Evolutionary conservation across 2,113 vertebrate species (phyloP).

Genomic region (Semicossyphus pulcher): DNA sequence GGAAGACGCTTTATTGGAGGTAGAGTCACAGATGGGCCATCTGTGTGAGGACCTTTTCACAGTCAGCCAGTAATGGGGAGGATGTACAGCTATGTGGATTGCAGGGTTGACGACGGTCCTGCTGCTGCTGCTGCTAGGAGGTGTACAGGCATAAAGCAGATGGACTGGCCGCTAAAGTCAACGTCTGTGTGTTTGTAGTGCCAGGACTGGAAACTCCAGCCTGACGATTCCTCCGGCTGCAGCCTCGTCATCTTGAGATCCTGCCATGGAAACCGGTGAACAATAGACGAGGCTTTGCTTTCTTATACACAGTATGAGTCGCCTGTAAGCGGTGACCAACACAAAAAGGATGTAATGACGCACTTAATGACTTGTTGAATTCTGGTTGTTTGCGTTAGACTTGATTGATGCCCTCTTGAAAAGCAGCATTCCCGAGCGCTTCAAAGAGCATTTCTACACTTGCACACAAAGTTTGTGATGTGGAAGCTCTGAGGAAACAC

Average conservation of each 20-base stretch:
- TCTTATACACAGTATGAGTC: background rate
- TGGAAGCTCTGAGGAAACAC: too few relatives aligned
- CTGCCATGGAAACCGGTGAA: slow-evolving; percentile 30
- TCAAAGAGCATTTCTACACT: background rate
- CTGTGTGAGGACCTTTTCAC: slow-evolving; percentile 44
- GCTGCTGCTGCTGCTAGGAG: slow-evolving; percentile 27
- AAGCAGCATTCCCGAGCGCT: background rate
- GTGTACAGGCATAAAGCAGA: slow-evolving; percentile 40
- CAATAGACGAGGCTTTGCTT: background rate
- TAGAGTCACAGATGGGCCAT: slow-evolving; percentile 40
- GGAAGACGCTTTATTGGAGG: slow-evolving; percentile 14
- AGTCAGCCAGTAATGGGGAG: slow-evolving; percentile 14
- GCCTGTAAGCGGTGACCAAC: slow-evolving; percentile 14
- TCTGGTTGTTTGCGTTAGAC: background rate
- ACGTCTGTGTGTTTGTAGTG: slow-evolving; percentile 35
- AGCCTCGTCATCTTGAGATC: background rate
- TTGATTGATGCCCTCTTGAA: background rate
- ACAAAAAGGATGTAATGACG: background rate
- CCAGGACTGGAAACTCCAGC: slow-evolving; percentile 56
- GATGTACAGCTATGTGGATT: slow-evolving; percentile 17
- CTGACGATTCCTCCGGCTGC: slow-evolving; percentile 38
- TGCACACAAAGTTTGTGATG: too few relatives aligned
- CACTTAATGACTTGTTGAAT: background rate
- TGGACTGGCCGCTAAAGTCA: slow-evolving; percentile 29
- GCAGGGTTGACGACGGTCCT: slow-evolving; percentile 12